phyloP scores from a whole-genome alignment of 2,113 vertebrate genomes.

The Elaphurus davidianus region DNA sequence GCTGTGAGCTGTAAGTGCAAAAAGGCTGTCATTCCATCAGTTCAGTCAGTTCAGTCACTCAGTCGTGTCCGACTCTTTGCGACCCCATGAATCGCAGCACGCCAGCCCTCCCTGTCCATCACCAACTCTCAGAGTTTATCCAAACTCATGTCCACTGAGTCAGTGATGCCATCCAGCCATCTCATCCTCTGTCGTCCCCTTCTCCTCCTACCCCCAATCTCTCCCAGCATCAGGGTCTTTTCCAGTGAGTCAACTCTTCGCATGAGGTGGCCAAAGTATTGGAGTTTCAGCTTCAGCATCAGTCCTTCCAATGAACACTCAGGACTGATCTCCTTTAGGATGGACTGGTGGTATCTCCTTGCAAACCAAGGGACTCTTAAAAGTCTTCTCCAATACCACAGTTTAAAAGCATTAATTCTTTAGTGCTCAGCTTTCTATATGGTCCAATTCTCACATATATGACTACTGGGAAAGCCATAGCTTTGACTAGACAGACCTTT shows the following conservation, averaged over 20 bases:
- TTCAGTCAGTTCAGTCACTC: not conserved
- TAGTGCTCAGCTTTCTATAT: not conserved
- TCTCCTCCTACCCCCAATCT: not conserved
- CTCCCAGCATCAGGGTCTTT: not conserved
- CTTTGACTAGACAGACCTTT: not conserved
- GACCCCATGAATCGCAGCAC: accelerated
- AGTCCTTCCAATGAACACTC: not conserved
- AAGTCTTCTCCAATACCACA: not conserved
- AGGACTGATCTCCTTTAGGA: not conserved
- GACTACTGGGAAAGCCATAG: not conserved
- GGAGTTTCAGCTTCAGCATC: not conserved
- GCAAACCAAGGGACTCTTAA: not conserved
- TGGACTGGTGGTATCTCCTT: not conserved
- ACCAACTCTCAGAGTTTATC: not conserved
- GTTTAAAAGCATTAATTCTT: not conserved
- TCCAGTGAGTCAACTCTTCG: not conserved
- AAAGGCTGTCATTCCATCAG: not conserved
- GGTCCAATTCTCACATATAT: not conserved
- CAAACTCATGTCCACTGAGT: not conserved
- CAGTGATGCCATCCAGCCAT: not conserved
- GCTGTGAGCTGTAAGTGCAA: not conserved
- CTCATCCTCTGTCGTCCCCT: not conserved
- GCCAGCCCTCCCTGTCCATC: not conserved
- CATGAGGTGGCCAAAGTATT: not conserved
- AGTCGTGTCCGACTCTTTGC: not conserved